Percentiles rank a stretch among this genome's conserved stretches.
Evolutionary conservation across 2,113 vertebrate species (phyloP).

Genomic region (Gorsachius goisagi): DNA sequence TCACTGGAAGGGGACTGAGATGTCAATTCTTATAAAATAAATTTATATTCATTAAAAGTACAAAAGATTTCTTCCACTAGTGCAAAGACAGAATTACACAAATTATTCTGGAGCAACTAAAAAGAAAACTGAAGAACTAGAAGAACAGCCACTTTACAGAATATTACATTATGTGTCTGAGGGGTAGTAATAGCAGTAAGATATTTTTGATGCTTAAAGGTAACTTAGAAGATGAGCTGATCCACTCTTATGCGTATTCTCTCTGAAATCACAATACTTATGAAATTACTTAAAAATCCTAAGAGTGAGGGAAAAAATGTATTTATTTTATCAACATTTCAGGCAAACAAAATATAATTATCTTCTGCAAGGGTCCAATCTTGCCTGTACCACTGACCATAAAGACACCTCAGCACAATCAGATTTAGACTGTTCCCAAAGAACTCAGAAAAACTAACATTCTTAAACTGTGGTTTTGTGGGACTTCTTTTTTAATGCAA

Average conservation of each 20-base stretch:
- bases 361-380: not conserved
- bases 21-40: not conserved
- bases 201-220: not conserved
- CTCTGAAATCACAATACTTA: not conserved
- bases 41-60: not conserved
- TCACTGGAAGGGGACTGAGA: not conserved
- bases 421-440: not conserved
- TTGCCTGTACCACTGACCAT: not conserved
- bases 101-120: not conserved
- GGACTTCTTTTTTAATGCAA: not conserved
- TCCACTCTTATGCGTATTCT: not conserved
- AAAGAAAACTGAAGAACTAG: not conserved
- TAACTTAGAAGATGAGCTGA: not conserved
- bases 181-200: not conserved
- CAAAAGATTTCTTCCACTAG: slow-evolving; percentile 56
- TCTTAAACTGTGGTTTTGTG: not conserved
- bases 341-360: not conserved
- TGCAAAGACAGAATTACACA: slow-evolving; percentile 53
- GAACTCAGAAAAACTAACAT: not conserved
- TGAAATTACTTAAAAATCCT: not conserved
- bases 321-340: not conserved
- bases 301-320: not conserved
- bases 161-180: not conserved
- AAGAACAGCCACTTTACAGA: not conserved
- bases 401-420: not conserved